Evolutionary conservation across 2,113 vertebrate genomes (phyloP).

Genomic region (Antechinus stuartii): DNA sequence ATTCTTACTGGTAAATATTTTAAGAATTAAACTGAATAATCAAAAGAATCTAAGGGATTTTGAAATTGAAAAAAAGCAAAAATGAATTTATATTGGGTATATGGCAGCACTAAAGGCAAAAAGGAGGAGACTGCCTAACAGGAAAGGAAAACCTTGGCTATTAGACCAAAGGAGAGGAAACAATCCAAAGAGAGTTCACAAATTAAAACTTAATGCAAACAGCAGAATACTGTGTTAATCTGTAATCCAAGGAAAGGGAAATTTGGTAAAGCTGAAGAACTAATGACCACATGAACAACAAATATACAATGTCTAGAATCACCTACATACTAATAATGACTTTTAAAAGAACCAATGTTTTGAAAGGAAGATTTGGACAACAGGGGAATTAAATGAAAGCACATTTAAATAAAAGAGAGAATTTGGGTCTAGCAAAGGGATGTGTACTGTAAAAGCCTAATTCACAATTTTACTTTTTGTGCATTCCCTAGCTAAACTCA

Average conservation of each 20-base stretch:
- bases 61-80: conserved; percentile 3
- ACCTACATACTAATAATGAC: conserved; percentile 7
- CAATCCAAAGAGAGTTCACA: neutral
- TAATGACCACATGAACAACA: conserved; percentile 10
- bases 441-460: neutral
- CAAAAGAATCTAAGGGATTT: conserved; percentile 30
- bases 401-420: conserved; percentile 9
- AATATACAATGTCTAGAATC: neutral
- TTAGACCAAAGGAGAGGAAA: neutral
- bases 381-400: neutral
- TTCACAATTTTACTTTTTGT: neutral
- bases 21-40: neutral
- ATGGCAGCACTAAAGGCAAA: neutral
- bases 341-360: conserved; percentile 23
- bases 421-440: neutral
- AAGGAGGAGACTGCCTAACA: neutral
- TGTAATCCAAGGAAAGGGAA: conserved; percentile 11
- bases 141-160: neutral
- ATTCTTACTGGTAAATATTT: conserved; percentile 2
- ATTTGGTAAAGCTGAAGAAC: conserved; percentile 23
- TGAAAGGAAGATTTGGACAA: conserved; percentile 30
- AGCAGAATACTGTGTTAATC: conserved; percentile 18
- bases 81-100: neutral
- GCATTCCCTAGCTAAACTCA: neutral
- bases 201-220: neutral